These are phyloP conservation scores for Drosophila asahinai DNA, from an alignment of 1,140 invertebrate species.

Conservation along the genomic window DNA sequence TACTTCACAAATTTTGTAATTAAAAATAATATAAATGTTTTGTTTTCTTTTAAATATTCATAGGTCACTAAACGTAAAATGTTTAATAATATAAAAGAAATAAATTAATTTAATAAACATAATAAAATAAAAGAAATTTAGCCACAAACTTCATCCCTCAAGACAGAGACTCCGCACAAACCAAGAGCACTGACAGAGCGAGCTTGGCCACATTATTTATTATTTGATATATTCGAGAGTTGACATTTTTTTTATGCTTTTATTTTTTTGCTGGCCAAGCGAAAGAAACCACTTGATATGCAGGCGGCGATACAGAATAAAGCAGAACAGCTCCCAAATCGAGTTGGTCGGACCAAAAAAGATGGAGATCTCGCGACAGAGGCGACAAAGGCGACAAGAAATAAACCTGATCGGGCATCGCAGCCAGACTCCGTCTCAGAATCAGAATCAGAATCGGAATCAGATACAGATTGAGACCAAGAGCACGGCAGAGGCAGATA, in stretches of 20 bases:
- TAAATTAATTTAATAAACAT: too few species aligned
- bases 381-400: constrained; percentile 22
- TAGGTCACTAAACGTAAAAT: too few species aligned
- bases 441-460: neutral
- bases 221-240: constrained; percentile 40
- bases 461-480: constrained; percentile 9
- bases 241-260: constrained; percentile 16
- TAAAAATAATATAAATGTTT: too few species aligned
- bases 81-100: too few species aligned
- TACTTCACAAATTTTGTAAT: rapidly evolving
- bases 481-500: neutral
- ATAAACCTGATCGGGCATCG: constrained; percentile 33
- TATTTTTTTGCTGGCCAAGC: constrained; percentile 9
- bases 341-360: constrained; percentile 16
- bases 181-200: constrained; percentile 4
- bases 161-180: neutral
- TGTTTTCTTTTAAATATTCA: too few species aligned
- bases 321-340: constrained; percentile 29
- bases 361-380: neutral
- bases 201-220: constrained; percentile 47
- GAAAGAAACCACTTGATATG: constrained; percentile 65
- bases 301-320: constrained; percentile 36
- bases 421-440: neutral
- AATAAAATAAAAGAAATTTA: neutral
- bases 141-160: neutral